phyloP scores from a whole-genome alignment of 2,888 invertebrate genomes.

The Hirtodrosophila cameraria region DNA sequence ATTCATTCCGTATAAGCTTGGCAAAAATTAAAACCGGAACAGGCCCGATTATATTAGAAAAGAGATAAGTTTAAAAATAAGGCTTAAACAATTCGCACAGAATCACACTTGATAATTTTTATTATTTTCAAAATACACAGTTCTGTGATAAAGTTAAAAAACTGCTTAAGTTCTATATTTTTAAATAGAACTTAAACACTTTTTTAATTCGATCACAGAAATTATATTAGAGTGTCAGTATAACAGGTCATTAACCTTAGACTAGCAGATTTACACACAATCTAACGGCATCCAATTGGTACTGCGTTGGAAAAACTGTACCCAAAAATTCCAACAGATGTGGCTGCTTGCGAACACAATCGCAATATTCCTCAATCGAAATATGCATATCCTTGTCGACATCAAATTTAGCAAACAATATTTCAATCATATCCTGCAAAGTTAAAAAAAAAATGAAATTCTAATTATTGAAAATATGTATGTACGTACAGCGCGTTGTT shows the following conservation, averaged over 20 bases:
- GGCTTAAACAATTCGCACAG: not conserved
- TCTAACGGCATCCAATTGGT: conserved; percentile 17
- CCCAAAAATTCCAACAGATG: conserved; percentile 58
- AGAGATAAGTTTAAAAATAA: not conserved
- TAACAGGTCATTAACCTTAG: too few species aligned
- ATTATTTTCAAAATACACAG: conserved; percentile 1
- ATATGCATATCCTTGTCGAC: conserved; percentile 55
- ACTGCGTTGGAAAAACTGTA: conserved; percentile 40
- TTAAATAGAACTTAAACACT: not conserved
- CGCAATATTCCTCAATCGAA: conserved; percentile 39
- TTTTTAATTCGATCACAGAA: not conserved
- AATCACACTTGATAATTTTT: conserved; percentile 3
- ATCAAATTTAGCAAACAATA: conserved; percentile 60
- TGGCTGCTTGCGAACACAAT: conserved; percentile 46
- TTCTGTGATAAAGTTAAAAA: conserved; percentile 6
- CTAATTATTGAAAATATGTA: not conserved
- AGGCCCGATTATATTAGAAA: too few species aligned
- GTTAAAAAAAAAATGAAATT: too few species aligned
- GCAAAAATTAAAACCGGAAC: too few species aligned
- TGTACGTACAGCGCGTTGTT: conserved; percentile 74
- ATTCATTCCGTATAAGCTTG: too few species aligned
- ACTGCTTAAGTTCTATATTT: conserved; percentile 1
- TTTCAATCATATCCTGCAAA: conserved; percentile 59
- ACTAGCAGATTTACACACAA: not conserved
- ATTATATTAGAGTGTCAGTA: not conserved